These are phyloP conservation scores for Chymomyza costata DNA, from an alignment of 1,140 invertebrate genomes.

Conservation along the genomic window DNA sequence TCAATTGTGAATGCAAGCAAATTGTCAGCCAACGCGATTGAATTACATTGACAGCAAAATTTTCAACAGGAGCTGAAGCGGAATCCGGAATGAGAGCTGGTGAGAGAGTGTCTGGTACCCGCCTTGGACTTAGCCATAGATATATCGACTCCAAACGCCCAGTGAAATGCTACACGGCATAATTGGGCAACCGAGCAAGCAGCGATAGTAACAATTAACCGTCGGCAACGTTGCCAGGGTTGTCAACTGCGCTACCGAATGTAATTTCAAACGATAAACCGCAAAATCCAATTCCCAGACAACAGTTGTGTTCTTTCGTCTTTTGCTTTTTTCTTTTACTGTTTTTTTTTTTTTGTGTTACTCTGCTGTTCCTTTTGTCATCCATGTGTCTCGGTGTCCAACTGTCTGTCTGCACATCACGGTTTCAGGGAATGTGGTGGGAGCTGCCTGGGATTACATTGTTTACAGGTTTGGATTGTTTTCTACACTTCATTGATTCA, in stretches of 20 bases:
- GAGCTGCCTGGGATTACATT: constrained; percentile 13
- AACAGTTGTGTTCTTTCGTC: constrained; percentile 35
- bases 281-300: constrained; percentile 73
- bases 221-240: constrained; percentile 45
- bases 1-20: constrained; percentile 37
- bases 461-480: constrained; percentile 46
- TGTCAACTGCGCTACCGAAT: constrained; percentile 63
- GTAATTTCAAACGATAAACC: constrained; percentile 72
- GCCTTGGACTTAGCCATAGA: constrained; percentile 9
- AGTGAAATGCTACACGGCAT: constrained; percentile 50
- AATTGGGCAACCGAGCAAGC: constrained; percentile 46
- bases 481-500: constrained; percentile 69
- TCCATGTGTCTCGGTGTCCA: constrained; percentile 10
- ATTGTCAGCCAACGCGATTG: constrained; percentile 37
- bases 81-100: no score
- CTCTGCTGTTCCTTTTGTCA: constrained; percentile 15
- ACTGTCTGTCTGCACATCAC: constrained; percentile 19
- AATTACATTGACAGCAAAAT: no score
- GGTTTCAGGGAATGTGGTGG: constrained; percentile 1
- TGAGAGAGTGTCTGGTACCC: neutral
- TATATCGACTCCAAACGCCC: constrained; percentile 30
- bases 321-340: constrained; percentile 5
- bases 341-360: constrained; percentile 20
- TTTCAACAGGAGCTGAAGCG: no score
- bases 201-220: constrained; percentile 69